A percentile compares a stretch with the other conserved stretches of the same genome.
phyloP scores from a whole-genome alignment of 2,888 invertebrate genomes.

The Macrosiphum euphorbiae region DNA sequence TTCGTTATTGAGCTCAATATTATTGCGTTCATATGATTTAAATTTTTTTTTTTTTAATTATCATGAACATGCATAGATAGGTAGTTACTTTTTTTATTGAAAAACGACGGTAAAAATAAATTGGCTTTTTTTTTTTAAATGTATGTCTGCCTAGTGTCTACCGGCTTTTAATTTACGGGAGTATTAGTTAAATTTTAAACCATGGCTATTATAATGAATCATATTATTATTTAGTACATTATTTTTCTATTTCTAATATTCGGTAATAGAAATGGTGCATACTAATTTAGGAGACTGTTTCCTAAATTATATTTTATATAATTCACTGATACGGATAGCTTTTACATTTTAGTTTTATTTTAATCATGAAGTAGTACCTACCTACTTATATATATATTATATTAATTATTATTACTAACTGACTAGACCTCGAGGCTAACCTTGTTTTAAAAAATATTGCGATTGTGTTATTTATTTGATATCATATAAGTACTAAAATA shows the following conservation, averaged over 20 bases:
- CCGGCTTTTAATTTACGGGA: background rate
- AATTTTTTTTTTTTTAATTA: background rate
- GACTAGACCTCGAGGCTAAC: background rate
- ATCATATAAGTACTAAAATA: background rate
- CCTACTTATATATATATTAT: too few species aligned
- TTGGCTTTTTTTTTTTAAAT: too few species aligned
- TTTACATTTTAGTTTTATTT: background rate
- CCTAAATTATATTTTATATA: background rate
- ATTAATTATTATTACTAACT: background rate
- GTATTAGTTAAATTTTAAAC: background rate
- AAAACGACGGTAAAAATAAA: background rate
- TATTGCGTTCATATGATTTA: background rate
- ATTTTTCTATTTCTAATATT: background rate
- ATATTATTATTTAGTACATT: background rate
- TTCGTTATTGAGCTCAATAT: background rate
- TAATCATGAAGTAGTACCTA: background rate
- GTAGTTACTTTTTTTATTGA: background rate
- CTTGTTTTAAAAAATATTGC: background rate
- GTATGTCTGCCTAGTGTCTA: too few species aligned
- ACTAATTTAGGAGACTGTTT: background rate
- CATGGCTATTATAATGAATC: background rate
- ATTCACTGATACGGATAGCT: background rate
- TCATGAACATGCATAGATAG: background rate
- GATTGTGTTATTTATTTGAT: background rate
- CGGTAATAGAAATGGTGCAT: background rate